These are phyloP conservation scores for Pelmatolapia mariae DNA, from an alignment of 2,113 vertebrate species.

Conservation along the genomic window DNA sequence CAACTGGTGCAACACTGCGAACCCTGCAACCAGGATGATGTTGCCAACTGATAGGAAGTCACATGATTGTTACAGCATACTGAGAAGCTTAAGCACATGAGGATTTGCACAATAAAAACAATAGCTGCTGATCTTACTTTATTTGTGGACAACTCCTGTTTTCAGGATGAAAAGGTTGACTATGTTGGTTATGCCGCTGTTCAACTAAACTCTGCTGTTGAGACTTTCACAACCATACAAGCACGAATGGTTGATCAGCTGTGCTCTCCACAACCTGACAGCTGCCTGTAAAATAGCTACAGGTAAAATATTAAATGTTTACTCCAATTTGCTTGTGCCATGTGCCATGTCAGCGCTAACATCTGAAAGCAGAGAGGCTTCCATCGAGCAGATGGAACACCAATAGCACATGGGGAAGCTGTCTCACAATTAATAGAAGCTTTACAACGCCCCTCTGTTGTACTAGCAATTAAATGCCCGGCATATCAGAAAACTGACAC, in stretches of 20 bases:
- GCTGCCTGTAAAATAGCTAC: not conserved
- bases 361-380: not conserved
- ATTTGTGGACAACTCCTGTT: not conserved
- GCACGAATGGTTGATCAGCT: not conserved
- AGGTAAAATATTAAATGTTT: not conserved
- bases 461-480: not conserved
- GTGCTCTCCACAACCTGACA: not conserved
- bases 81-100: not conserved
- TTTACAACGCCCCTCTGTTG: not conserved
- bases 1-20: not conserved
- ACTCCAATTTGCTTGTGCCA: not conserved
- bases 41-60: not conserved
- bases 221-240: not conserved
- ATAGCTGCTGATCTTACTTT: not conserved
- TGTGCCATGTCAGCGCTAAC: not conserved
- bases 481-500: not conserved
- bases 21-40: not conserved
- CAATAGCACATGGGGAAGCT: not conserved
- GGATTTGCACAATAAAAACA: not conserved
- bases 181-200: rapidly evolving
- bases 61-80: not conserved
- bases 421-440: not conserved
- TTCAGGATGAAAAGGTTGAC: not conserved
- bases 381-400: not conserved
- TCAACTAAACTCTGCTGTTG: not conserved